These are phyloP conservation scores for Palloptera scutellata DNA, from an alignment of 2,888 invertebrate genomes.

Conservation along the genomic window DNA sequence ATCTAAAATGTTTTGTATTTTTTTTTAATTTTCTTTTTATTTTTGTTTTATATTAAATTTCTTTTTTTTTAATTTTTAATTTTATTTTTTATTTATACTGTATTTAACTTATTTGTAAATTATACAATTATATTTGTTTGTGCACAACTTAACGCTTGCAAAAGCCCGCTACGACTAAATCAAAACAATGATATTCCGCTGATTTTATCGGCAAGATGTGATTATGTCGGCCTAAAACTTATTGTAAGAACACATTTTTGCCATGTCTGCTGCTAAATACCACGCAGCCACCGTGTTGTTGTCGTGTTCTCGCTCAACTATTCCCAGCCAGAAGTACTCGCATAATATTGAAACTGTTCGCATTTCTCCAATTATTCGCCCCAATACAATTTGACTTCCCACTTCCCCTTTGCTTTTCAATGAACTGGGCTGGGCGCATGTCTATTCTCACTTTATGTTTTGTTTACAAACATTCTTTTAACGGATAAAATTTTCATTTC, in stretches of 20 bases:
- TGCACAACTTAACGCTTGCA: constrained; percentile 23
- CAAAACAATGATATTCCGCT: constrained; percentile 56
- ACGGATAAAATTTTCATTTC: constrained; percentile 3
- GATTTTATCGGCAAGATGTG: constrained; percentile 48
- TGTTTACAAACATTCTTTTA: background rate
- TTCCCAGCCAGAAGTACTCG: background rate
- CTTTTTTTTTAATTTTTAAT: constrained; percentile 7
- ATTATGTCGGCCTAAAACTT: background rate
- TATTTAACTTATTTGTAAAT: too few relatives aligned
- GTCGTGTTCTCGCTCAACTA: background rate
- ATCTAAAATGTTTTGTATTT: background rate
- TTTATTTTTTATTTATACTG: constrained; percentile 9
- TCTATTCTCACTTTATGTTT: constrained; percentile 10
- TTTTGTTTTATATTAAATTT: background rate
- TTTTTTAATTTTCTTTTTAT: background rate
- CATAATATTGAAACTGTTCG: background rate
- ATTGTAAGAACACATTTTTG: too few relatives aligned
- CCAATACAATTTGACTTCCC: background rate
- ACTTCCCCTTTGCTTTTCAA: background rate
- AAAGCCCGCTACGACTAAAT: constrained; percentile 60
- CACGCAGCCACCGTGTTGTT: too few relatives aligned
- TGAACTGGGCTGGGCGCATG: background rate
- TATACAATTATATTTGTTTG: background rate
- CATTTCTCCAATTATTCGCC: background rate
- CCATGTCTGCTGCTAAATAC: too few relatives aligned